Evolutionary conservation across 2,797 vertebrate genomes (phyloP), one percentile per base, ranked within the genome.

Genomic region (Geotrypetes seraphini): DNA sequence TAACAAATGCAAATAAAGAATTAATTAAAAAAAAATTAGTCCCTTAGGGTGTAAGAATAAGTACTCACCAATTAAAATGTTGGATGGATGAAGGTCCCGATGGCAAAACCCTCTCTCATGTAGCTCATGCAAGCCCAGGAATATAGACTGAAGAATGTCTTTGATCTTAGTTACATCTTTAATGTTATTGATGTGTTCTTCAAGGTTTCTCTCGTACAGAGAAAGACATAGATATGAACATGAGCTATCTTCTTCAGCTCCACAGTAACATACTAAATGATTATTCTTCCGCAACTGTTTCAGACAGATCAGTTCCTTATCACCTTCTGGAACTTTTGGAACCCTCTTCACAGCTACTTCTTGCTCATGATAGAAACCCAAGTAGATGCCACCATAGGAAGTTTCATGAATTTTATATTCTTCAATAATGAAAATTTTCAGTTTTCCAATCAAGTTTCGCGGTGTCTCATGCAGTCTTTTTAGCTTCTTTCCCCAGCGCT

Each of bases 141-240:
- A 75, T 21, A 79, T 7, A 29, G 53, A 59, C 10, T 9, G 36
- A 10, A 79, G 33, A 35, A 39, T 24, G 6, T 4, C 19, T 16
- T 43, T 55, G 25, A 32, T 38, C 23, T 19, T 5, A 3, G 25
- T 36, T 8, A 35, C 19, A 22, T 1, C 4, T 9, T 15, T 5
- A 16, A 1, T 19, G 1, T 1, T 1, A 3, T 19, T 11, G 26
- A 79, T 44, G 16, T 47, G 7, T 3, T 65, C 49, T 39, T 67
- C 43, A 31, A 82, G 63, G 3, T 56, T 77, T 25, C 22, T 35
- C 45, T 79, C 78, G 29, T 73, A 82, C 22, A 81, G 69, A 2
- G 65, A 32, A 6, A 77, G 43, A 16, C 75, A 79, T 55, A 78
- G 38, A 3, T 71, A 75, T 11, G 53, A 3, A 15, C 24, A 59